Conservation (phyloP, 2,113 vertebrate genomes). For the Antechinus flavipes region DNA sequence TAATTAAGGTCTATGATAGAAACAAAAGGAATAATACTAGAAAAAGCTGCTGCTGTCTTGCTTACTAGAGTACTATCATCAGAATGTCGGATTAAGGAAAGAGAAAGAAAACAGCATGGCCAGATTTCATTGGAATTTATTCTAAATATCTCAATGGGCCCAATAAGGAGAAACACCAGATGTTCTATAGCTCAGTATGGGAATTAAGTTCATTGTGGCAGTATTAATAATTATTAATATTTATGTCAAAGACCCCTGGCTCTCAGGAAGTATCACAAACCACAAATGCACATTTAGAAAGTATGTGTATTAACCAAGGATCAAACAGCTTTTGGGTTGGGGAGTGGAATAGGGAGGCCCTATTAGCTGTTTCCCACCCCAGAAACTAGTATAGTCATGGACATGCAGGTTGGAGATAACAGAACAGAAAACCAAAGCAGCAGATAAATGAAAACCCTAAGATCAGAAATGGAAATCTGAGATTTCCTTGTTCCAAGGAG, state of each 20-base stretch:
- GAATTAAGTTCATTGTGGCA: neutral
- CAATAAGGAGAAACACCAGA: neutral
- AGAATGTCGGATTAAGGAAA: neutral
- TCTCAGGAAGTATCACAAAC: neutral
- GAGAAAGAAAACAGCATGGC: neutral
- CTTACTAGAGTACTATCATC: neutral
- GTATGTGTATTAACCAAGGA: neutral
- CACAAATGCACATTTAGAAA: neutral
- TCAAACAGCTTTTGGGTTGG: neutral
- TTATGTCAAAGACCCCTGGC: neutral
- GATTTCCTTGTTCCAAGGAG: neutral
- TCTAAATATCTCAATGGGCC: neutral
- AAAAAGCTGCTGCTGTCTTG: neutral
- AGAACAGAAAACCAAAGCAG: neutral
- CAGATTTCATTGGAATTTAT: neutral
- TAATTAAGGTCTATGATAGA: neutral
- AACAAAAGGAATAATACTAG: neutral
- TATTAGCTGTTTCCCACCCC: neutral
- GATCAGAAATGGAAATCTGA: neutral
- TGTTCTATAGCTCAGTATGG: neutral
- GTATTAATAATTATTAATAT: conserved; percentile 1
- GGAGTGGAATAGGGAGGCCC: neutral
- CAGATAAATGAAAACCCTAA: neutral
- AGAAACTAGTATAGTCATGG: neutral
- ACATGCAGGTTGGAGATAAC: too few species aligned